phyloP scores from a whole-genome alignment of 1,140 invertebrate genomes.

The Drosophila kikkawai region DNA sequence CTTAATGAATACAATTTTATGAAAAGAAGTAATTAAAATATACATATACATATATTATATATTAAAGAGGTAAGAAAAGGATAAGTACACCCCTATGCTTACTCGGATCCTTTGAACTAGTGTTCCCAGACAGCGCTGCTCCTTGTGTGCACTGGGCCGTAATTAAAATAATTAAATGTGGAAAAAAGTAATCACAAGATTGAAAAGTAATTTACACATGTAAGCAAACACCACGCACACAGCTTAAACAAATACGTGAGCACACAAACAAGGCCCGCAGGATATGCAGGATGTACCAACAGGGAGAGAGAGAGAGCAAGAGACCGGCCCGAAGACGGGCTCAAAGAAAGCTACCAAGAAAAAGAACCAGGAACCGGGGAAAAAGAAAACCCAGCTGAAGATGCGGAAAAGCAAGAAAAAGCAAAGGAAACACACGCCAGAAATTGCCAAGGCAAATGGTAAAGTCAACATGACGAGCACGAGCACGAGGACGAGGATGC shows the following conservation, averaged over 20 bases:
- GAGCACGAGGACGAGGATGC: conserved; percentile 35
- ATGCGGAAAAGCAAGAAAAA: conserved; percentile 28
- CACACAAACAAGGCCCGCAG: conserved; percentile 78
- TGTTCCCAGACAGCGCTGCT: background rate
- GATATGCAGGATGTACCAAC: conserved; percentile 47
- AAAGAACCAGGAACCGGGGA: conserved; percentile 5
- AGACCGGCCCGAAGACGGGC: conserved; percentile 33
- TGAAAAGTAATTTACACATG: conserved; percentile 84
- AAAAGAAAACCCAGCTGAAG: conserved; percentile 33
- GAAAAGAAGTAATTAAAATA: too few species aligned
- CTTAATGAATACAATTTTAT: too few species aligned
- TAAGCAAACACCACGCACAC: conserved; percentile 72
- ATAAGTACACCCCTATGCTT: background rate
- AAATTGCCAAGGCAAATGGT: conserved; percentile 78
- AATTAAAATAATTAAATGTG: conserved; percentile 83
- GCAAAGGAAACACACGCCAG: conserved; percentile 59
- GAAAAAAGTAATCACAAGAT: conserved; percentile 83
- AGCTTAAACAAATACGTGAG: conserved; percentile 64
- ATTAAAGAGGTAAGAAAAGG: background rate
- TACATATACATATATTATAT: too few species aligned
- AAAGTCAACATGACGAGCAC: conserved; percentile 71
- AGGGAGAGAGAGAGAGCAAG: background rate
- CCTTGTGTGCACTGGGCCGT: conserved; percentile 57
- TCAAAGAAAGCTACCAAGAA: conserved; percentile 50
- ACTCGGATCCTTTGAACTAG: conserved; percentile 32